Evolutionary conservation across 1,140 invertebrate genomes (phyloP).

Genomic region (Saccostrea cuccullata): DNA sequence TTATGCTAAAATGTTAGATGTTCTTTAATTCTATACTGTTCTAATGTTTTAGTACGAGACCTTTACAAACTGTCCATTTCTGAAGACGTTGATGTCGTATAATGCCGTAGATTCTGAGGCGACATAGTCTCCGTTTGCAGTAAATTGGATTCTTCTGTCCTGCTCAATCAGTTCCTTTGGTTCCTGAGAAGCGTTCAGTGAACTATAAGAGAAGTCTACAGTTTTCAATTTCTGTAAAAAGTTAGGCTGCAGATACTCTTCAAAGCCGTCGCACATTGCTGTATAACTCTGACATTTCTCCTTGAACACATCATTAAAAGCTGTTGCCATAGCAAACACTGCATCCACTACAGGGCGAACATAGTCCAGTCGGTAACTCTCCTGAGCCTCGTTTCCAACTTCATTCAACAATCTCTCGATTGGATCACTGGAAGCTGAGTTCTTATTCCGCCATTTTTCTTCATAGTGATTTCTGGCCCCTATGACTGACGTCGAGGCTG

Average conservation of each 20-base stretch:
- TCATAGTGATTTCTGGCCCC: slow-evolving; percentile 54
- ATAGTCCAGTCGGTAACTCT: slow-evolving; percentile 41
- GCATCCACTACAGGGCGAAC: slow-evolving; percentile 57
- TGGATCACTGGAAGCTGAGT: slow-evolving; percentile 16
- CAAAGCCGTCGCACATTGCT: slow-evolving; percentile 41
- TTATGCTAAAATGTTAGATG: not conserved
- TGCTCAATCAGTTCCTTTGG: slow-evolving; percentile 54
- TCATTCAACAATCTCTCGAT: slow-evolving; percentile 44
- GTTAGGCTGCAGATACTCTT: slow-evolving; percentile 44
- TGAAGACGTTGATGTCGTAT: slow-evolving; percentile 52
- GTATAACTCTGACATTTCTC: slow-evolving; percentile 30
- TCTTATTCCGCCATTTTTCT: slow-evolving; percentile 51
- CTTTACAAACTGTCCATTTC: slow-evolving; percentile 36
- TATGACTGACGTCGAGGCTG: slow-evolving; percentile 43
- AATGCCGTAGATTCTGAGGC: slow-evolving; percentile 29
- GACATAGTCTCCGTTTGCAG: slow-evolving; percentile 56
- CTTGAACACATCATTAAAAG: slow-evolving; percentile 51
- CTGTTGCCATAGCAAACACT: slow-evolving; percentile 56
- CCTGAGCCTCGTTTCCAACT: slow-evolving; percentile 32
- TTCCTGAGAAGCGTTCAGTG: slow-evolving; percentile 46
- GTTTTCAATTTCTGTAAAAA: slow-evolving; percentile 47
- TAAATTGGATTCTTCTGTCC: slow-evolving; percentile 53
- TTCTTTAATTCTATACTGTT: not conserved
- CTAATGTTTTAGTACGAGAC: not conserved
- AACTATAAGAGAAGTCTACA: slow-evolving; percentile 55